Evolutionary conservation across 2,888 invertebrate genomes (phyloP), one percentile per base, ranked within the genome.

Genomic region (Noctua pronuba): DNA sequence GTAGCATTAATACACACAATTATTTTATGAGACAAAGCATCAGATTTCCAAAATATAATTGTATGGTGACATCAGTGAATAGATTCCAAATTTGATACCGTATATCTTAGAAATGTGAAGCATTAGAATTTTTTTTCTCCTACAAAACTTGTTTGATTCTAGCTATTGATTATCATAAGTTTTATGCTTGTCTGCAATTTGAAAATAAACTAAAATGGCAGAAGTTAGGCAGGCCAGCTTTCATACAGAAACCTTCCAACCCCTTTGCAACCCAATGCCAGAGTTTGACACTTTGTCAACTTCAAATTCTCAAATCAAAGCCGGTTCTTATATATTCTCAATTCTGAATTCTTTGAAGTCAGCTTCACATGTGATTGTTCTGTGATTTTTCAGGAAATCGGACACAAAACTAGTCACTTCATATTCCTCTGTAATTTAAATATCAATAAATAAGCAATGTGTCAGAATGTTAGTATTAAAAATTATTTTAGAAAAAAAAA

Each of bases 321-420:
- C 10, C 4, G n/a, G n/a, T 41, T n/a, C 38, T 71, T 78, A 94
- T 66, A 95, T 89, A 83, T 95, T 96, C 62, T 94, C 93, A 88
- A 96, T 95, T 83, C 87, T 91, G 83, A 96, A 96, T 81, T 94
- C 90, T 88, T 92, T 95, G 87, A 94, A 96, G 86, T 97, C 97
- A 21, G 97, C 96, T 90, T 97, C 97, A 88, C 96, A 95, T 84
- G 94, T 94, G 87, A 97, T 97, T 84, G 94, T 91, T 85, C 94
- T 95, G 88, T 97, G 97, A 84, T 93, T 96, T 83, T 95, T 94
- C 84, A 97, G 92, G 88, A 97, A 97, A 88, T 96, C 95, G 55
- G 92, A 90, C 24, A 97, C 94, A 91, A 97, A 97, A 84, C 95
- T 94, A 69, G 92, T 92, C 10, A 97, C 97, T 92, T 97, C 97